These are phyloP conservation scores for Aldabrachelys gigantea DNA, from an alignment of 2,113 vertebrate genomes.

Conservation along the genomic window DNA sequence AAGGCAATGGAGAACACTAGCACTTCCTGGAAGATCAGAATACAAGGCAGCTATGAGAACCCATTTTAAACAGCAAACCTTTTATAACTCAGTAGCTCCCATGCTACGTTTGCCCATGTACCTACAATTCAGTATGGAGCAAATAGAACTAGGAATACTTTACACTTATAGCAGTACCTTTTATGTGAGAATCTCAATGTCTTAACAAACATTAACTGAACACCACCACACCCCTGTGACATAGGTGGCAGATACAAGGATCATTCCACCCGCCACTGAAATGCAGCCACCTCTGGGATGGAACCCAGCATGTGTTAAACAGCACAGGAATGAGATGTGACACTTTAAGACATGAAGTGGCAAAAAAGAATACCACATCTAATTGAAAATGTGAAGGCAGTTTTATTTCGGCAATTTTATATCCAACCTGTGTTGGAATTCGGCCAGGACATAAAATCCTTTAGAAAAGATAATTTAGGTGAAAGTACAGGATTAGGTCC, in stretches of 20 bases:
- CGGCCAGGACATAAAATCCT: background rate
- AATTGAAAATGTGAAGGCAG: background rate
- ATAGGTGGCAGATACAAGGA: background rate
- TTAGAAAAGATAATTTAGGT: background rate
- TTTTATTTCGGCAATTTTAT: background rate
- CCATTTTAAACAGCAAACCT: background rate
- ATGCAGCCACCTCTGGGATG: background rate
- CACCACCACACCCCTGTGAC: background rate
- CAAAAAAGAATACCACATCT: background rate
- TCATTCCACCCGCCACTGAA: background rate
- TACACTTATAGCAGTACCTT: background rate
- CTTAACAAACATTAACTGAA: background rate
- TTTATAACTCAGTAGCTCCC: rapidly evolving
- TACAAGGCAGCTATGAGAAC: background rate
- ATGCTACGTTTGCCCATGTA: no score
- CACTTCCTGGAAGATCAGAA: background rate
- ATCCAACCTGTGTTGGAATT: background rate
- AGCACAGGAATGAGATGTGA: background rate
- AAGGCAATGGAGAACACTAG: no score
- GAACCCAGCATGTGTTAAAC: background rate
- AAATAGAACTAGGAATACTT: background rate
- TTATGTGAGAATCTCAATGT: background rate
- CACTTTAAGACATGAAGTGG: background rate
- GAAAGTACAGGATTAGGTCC: background rate
- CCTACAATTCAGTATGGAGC: background rate